phyloP scores from a whole-genome alignment of 2,888 invertebrate genomes.

The Camptogramma bilineatum region DNA sequence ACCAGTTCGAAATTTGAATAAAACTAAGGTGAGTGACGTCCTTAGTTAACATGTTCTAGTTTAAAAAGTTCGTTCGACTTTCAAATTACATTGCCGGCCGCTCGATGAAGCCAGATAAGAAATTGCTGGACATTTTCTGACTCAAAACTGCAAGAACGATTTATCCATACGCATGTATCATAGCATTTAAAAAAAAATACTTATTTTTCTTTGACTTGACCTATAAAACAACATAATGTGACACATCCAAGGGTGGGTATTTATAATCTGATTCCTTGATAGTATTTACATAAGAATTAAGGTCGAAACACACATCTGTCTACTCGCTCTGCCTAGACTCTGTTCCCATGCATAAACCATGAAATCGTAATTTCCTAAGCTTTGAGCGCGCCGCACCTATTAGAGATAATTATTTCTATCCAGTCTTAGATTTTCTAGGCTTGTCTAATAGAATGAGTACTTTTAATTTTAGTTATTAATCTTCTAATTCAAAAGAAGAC shows the following conservation, averaged over 20 bases:
- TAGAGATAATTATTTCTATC: conserved; percentile 42
- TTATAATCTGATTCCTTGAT: not conserved
- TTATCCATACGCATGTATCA: too few species aligned
- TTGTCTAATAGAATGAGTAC: not conserved
- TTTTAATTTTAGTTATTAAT: too few species aligned
- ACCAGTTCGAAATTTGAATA: too few species aligned
- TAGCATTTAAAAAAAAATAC: too few species aligned
- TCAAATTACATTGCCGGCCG: too few species aligned
- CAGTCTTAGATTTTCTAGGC: conserved; percentile 30
- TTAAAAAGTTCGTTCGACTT: too few species aligned
- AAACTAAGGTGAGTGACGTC: too few species aligned
- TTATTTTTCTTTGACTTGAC: not conserved
- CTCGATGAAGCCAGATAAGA: too few species aligned
- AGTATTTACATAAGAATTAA: conserved; percentile 7
- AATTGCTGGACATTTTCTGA: too few species aligned
- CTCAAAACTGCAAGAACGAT: too few species aligned
- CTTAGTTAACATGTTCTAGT: too few species aligned
- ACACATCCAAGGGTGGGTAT: not conserved
- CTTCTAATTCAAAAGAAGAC: too few species aligned
- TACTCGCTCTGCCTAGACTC: conserved; percentile 25
- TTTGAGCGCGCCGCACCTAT: conserved; percentile 50
- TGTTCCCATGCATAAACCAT: conserved; percentile 47
- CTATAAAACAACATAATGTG: not conserved
- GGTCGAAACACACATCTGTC: conserved; percentile 25
- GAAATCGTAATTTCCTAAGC: conserved; percentile 50